Evolutionary conservation across 1,140 invertebrate species (phyloP).

Genomic region (Radopholus similis): DNA sequence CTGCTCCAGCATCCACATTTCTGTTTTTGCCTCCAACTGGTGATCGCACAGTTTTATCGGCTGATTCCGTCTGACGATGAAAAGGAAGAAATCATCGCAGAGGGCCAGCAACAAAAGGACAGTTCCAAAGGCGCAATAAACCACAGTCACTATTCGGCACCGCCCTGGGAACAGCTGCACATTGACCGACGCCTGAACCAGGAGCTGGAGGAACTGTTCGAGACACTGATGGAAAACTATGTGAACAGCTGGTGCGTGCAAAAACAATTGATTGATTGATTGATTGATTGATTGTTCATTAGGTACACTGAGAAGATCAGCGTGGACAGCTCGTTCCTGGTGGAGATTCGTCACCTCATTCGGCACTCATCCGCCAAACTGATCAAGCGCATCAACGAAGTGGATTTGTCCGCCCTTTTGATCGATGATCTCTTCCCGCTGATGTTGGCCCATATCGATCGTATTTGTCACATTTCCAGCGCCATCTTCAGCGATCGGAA

Average conservation of each 20-base stretch:
- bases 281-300: neutral
- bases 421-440: conserved; percentile 34
- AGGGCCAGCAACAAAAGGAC: neutral
- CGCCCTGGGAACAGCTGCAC: conserved; percentile 9
- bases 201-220: conserved; percentile 39
- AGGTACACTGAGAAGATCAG: conserved; percentile 40
- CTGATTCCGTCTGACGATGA: neutral
- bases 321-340: conserved; percentile 37
- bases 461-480: conserved; percentile 17
- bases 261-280: neutral
- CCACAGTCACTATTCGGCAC: neutral
- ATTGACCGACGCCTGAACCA: conserved; percentile 22
- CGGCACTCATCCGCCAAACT: conserved; percentile 28
- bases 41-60: conserved; percentile 7
- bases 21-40: conserved; percentile 3
- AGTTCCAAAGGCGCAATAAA: neutral
- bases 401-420: conserved; percentile 29
- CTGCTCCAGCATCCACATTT: conserved; percentile 12
- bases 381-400: conserved; percentile 13
- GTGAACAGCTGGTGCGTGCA: conserved; percentile 37
- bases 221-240: conserved; percentile 30
- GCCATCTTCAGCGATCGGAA: neutral
- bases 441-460: conserved; percentile 32
- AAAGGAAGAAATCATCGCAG: neutral
- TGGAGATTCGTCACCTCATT: conserved; percentile 44